These are phyloP conservation scores for Aplocera efformata DNA, from an alignment of 2,888 invertebrate species.

Conservation along the genomic window DNA sequence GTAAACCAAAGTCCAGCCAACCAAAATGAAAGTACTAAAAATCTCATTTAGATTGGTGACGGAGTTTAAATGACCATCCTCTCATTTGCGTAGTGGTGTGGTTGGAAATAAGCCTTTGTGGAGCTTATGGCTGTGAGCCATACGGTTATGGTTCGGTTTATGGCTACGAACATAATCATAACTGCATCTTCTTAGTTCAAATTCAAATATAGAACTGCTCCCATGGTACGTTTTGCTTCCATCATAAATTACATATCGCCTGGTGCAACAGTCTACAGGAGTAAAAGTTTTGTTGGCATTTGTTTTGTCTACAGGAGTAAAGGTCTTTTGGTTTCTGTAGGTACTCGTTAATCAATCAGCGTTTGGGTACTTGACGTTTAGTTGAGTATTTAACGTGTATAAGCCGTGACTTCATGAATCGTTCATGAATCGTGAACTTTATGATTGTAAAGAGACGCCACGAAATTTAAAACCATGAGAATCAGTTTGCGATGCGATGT, in stretches of 20 bases:
- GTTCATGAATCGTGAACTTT: constrained; percentile 45
- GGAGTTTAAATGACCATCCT: too few species aligned
- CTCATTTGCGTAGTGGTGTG: too few species aligned
- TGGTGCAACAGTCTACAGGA: too few species aligned
- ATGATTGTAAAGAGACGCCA: constrained; percentile 47
- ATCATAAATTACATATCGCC: too few species aligned
- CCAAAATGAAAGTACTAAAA: too few species aligned
- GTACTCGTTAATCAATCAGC: constrained; percentile 24
- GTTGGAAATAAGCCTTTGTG: too few species aligned
- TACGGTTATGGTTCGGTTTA: constrained; percentile 24
- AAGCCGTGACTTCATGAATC: constrained; percentile 17
- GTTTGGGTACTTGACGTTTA: constrained; percentile 13
- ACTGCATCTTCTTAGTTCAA: constrained; percentile 18
- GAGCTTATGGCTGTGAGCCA: constrained; percentile 37
- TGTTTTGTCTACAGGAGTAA: constrained; percentile 17
- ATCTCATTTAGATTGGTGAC: too few species aligned
- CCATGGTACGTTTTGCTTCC: constrained; percentile 12
- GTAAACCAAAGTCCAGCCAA: too few species aligned
- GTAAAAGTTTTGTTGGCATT: constrained; percentile 10
- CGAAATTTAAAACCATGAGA: constrained; percentile 45
- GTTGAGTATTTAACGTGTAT: constrained; percentile 11
- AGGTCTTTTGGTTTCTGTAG: too few species aligned
- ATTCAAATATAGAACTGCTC: constrained; percentile 9
- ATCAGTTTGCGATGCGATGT: constrained; percentile 39
- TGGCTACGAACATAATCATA: constrained; percentile 22